These are phyloP conservation scores for Clamator glandarius DNA, from an alignment of 2,797 vertebrate genomes.

Conservation along the genomic window DNA sequence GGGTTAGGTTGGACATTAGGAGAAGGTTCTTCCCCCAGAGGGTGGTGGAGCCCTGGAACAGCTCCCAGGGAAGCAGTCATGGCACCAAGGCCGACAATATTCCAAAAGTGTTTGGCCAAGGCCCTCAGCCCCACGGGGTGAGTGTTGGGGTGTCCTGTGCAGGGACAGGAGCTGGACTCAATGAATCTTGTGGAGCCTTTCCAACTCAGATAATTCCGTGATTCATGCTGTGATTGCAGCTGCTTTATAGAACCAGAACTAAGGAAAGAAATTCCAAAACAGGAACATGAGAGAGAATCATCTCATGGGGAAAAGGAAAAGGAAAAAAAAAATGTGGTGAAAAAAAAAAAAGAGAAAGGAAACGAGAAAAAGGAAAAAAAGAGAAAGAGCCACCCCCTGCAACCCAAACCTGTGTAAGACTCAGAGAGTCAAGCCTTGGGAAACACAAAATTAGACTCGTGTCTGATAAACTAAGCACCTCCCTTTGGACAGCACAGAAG, in stretches of 20 bases:
- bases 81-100: too few relatives aligned
- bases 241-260: background rate
- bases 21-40: too few relatives aligned
- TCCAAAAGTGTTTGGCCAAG: too few relatives aligned
- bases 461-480: background rate
- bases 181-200: too few relatives aligned
- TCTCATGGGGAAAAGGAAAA: too few relatives aligned
- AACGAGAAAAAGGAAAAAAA: background rate
- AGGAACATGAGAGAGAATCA: background rate
- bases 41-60: too few relatives aligned
- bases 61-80: too few relatives aligned
- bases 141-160: too few relatives aligned
- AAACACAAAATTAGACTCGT: background rate
- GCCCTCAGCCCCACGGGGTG: too few relatives aligned
- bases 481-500: background rate
- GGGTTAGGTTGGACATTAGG: too few relatives aligned
- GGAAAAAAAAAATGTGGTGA: background rate
- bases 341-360: accelerated
- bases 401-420: background rate
- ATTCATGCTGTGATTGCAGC: background rate
- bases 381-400: background rate
- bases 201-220: too few relatives aligned
- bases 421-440: background rate
- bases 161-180: too few relatives aligned
- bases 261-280: background rate